Evolutionary conservation across 2,888 invertebrate species (phyloP), one percentile per base, ranked within the genome.

Genomic region (Andrena camellia): DNA sequence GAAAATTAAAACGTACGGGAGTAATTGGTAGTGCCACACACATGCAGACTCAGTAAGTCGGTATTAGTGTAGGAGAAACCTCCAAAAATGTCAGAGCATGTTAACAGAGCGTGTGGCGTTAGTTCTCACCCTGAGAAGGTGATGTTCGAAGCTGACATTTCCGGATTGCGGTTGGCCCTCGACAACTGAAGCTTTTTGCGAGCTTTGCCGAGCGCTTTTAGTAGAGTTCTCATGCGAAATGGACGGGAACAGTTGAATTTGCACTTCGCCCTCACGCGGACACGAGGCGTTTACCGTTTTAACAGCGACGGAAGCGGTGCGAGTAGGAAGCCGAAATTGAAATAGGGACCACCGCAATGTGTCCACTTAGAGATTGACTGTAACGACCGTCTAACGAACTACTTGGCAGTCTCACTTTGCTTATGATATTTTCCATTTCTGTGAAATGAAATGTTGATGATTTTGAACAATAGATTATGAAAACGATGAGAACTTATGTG

Each of bases 241-340:
- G 72, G 68, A 75, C 77, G 81, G 57, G 72, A 81, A 81, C 67
- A 72, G 85, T 86, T 80, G 87, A 84, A 84, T 77, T 87, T 80
- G 85, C 81, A 87, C 85, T 87, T 80, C 77, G 73, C 50, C 63
- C 70, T 54, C 59, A 26, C 31, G 57, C 63, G 62, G 74, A 84
- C 75, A 60, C 66, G 62, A 71, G 67, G 62, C 80, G 62, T 81
- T 81, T 72, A 71, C 71, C 42, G 57, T 72, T 81, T 81, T 72
- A 80, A 80, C 81, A 23, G 35, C 10, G 60, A 8, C 35, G 23
- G 66, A 66, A 67, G 71, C 20, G 71, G 80, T 52, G 60, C 42
- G 54, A 52, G 35, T 72, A 62, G 81, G 68, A 81, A 62, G 23
- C 50, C 33, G 48, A 57, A 63, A 63, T 67, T 67, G 62, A 71